Evolutionary conservation across 2,888 invertebrate genomes (phyloP), one percentile per base, ranked within the genome.

Genomic region (Andrena bucephala): DNA sequence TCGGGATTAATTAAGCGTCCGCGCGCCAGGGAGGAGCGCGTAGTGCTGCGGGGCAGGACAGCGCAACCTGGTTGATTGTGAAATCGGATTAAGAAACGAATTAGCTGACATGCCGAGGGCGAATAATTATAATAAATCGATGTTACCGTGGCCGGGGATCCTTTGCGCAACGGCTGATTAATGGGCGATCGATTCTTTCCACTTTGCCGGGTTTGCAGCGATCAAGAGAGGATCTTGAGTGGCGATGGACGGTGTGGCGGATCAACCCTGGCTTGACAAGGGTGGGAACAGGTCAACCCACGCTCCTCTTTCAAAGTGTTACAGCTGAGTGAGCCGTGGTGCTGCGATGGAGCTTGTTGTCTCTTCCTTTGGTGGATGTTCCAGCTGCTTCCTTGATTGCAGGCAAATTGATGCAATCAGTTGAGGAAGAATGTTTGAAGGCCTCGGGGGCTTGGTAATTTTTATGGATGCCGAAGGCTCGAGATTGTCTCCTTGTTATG

Each of bases 1-100:
- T 69, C 71, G 68, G 70, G 74, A 86, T 81, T 78, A 86, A 86
- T 86, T 85, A 86, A 78, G 20, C 73, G 48, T 33, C 29, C n/a
- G 8, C 31, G 29, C 4, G 10, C 20, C 20, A 20, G 20, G 24
- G 57, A 10, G 0, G 2, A 7, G 6, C 24, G 13, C 8, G 10
- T 57, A 68, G 50, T 13, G 10, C 42, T n/a, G 16, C 42, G 50
- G 27, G 4, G 16, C 24, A 6, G 48, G 48, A 31, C 50, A 69
- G 65, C 57, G 72, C 68, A 72, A 81, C 42, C 10, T 7, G 16
- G 5, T 0, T 0, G 48, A 50, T 85, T 82, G 36, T 50, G 66
- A 84, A 84, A 84, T 67, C 52, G 63, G 79, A 77, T 85, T 69
- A 68, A 73, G 72, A 81, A 83, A 81, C 29, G 65, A 81, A 83